These are phyloP conservation scores for Ariolimax columbianus DNA, from an alignment of 2,888 invertebrate species.

Conservation along the genomic window DNA sequence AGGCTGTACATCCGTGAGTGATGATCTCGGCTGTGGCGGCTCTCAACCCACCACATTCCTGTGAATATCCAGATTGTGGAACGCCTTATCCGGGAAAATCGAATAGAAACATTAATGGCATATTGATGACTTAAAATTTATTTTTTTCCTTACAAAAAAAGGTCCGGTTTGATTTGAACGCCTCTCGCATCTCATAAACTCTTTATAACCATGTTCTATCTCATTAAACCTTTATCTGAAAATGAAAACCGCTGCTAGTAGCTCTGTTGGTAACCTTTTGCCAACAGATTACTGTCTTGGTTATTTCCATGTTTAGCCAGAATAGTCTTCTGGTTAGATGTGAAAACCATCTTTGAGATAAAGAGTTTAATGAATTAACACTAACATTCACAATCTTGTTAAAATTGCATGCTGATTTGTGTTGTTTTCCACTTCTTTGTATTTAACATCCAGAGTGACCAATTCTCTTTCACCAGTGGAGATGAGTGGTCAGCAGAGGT, in stretches of 20 bases:
- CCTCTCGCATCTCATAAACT: too few relatives aligned
- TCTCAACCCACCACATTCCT: too few relatives aligned
- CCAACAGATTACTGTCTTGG: background rate
- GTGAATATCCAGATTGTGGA: too few relatives aligned
- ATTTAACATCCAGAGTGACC: conserved; percentile 62
- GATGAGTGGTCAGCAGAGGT: conserved; percentile 63
- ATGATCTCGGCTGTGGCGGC: too few relatives aligned
- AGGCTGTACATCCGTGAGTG: too few relatives aligned
- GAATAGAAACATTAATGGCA: too few relatives aligned
- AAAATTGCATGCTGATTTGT: background rate
- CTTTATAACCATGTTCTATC: background rate
- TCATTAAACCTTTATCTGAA: background rate
- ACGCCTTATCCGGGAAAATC: too few relatives aligned
- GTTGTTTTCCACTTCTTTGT: conserved; percentile 12
- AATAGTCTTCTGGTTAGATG: background rate
- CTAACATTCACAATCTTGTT: background rate
- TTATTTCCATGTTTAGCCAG: background rate
- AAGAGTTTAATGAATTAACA: background rate
- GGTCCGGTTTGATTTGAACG: too few relatives aligned
- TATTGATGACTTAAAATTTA: too few relatives aligned
- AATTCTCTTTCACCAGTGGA: conserved; percentile 59
- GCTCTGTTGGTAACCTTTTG: background rate
- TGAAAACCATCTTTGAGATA: background rate
- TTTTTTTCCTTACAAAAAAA: too few relatives aligned
- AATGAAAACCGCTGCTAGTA: background rate